Conservation (phyloP, 2,797 vertebrate species). For the Natrix natrix region DNA sequence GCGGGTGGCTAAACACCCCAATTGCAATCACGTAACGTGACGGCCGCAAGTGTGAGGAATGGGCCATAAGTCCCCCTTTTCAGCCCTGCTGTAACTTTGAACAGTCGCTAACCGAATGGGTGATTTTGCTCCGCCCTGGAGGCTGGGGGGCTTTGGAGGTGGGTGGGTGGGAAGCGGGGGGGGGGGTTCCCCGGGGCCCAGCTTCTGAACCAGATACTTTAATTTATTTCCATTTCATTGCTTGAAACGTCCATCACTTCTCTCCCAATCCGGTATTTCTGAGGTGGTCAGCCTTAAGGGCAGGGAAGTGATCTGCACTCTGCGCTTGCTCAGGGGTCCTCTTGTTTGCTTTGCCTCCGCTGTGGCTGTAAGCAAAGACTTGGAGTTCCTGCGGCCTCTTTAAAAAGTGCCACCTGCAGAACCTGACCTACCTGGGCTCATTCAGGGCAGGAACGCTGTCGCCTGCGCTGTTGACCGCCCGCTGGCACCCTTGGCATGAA, state of each 20-base stretch:
- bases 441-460: not conserved
- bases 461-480: not conserved
- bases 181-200: accelerated
- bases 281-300: accelerated
- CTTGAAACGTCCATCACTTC: not conserved
- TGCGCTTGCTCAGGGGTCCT: too few species aligned
- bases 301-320: not conserved
- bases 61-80: not conserved
- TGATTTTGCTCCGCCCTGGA: not conserved
- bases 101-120: too few species aligned
- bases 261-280: not conserved
- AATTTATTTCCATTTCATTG: not conserved
- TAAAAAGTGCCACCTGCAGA: not conserved
- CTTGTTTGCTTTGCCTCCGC: accelerated
- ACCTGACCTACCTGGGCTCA: not conserved
- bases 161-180: too few species aligned
- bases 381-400: not conserved
- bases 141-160: not conserved
- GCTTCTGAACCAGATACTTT: not conserved
- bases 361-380: not conserved
- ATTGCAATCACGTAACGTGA: too few species aligned
- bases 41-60: not conserved
- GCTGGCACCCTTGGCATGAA: not conserved
- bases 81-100: too few species aligned
- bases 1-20: too few species aligned